A percentile compares a stretch with the other conserved stretches of the same genome.
phyloP scores from a whole-genome alignment of 2,888 invertebrate species.

The Linnaemya vulpina region DNA sequence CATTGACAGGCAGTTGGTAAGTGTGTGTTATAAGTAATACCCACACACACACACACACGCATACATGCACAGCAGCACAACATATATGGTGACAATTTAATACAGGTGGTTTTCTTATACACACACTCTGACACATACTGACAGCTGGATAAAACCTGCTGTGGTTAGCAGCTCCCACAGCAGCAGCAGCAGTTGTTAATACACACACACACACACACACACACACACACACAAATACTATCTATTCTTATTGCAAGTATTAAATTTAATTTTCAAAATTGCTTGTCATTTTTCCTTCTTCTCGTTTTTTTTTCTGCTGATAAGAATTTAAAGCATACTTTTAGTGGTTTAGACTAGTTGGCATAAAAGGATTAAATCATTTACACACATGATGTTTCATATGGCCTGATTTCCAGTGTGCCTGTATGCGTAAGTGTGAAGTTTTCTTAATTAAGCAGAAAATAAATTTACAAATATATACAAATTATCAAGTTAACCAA shows the following conservation, averaged over 20 bases:
- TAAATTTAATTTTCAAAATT: conserved; percentile 27
- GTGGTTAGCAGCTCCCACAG: conserved; percentile 38
- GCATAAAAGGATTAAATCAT: conserved; percentile 4
- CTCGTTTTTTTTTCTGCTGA: background rate
- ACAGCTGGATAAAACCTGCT: conserved; percentile 51
- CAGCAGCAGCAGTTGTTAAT: conserved; percentile 23
- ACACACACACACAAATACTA: no score
- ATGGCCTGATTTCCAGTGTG: background rate
- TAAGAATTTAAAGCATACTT: conserved; percentile 28
- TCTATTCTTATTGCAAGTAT: conserved; percentile 23
- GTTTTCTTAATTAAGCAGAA: conserved; percentile 7
- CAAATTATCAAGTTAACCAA: background rate
- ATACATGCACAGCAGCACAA: background rate
- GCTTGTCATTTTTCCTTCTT: conserved; percentile 12
- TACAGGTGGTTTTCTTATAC: conserved; percentile 59
- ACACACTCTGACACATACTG: conserved; percentile 56
- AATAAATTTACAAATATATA: background rate
- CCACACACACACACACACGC: background rate
- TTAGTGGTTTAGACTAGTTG: conserved; percentile 13
- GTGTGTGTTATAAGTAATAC: background rate
- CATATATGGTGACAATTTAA: conserved; percentile 54
- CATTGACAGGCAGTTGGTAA: background rate
- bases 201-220: no score
- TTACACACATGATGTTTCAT: background rate
- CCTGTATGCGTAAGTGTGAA: background rate